Base-by-base conservation (phyloP, 2,888 invertebrate species). In the Phymatocera aterrima region DNA sequence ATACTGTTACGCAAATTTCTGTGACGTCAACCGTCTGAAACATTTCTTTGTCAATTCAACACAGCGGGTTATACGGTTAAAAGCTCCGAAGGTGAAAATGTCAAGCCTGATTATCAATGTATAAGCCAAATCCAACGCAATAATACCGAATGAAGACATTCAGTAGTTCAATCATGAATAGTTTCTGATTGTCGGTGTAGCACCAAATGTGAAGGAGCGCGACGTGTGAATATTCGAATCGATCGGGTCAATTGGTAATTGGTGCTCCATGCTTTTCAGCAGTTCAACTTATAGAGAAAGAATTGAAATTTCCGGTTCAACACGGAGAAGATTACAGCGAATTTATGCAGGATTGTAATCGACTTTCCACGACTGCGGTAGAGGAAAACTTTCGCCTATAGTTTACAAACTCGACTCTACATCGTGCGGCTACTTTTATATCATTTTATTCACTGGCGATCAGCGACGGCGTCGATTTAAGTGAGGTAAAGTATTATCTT, bases 1-100 rank as follows among this genome's bases (percentile, higher is more conserved):
- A 72, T 2, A 72, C 51, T 72, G 51, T 72, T 51, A 72, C 31
- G 72, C 51, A 72, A 72, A 72, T 72, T 18, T 72, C 34, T n/a
- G 5, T 51, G 72, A 72, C 72, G 72, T 72, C 48, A 72, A 40
- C 8, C 6, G 21, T 24, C 68, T 46, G 40, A 34, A 48, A 51
- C 18, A 12, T 43, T 43, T 24, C 21, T 68, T 72, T 72, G 8
- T 18, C 21, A 51, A 51, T 31, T 72, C 37, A 51, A 43, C 72
- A 48, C 72, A 51, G 72, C 51, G 34, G 51, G 51, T 72, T 46
- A 68, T 24, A 18, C 46, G 28, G 18, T 24, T 6, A 0, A 46
- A 40, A 68, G 21, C 43, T 68, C 21, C 1, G 43, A 68, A 24
- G n/a, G 46, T 46, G 43, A 0, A n/a, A 40, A 21, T 28, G 21